Evolutionary conservation across 2,113 vertebrate species (phyloP).

Genomic region (Sorex araneus): DNA sequence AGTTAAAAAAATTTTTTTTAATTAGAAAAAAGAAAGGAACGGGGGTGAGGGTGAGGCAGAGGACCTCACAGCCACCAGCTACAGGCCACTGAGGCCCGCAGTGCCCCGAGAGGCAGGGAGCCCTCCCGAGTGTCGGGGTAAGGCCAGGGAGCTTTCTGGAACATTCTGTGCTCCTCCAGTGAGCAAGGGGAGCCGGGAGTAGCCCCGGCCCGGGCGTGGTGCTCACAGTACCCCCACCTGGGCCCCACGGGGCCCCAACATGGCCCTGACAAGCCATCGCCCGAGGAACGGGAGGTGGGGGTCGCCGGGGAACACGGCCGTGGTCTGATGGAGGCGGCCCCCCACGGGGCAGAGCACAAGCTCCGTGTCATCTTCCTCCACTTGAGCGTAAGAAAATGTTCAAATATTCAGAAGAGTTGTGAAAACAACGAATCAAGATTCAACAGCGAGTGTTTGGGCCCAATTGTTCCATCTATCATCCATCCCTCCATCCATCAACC

Average conservation of each 20-base stretch:
- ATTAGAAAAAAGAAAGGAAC: too few species aligned
- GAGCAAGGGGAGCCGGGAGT: background rate
- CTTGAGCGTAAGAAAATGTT: background rate
- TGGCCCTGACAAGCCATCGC: background rate
- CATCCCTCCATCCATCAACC: background rate
- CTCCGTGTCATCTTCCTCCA: background rate
- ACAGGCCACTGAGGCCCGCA: too few species aligned
- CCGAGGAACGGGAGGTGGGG: background rate
- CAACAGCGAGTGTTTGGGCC: background rate
- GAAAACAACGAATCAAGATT: background rate
- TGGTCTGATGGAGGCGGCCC: too few species aligned
- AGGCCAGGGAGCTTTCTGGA: background rate
- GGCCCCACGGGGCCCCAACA: too few species aligned
- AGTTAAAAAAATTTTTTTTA: too few species aligned
- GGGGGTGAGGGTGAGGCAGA: too few species aligned
- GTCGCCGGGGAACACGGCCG: background rate
- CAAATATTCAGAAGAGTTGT: constrained; percentile 28
- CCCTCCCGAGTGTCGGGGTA: too few species aligned
- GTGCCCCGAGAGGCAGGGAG: too few species aligned
- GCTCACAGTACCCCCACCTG: too few species aligned
- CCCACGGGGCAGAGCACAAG: background rate
- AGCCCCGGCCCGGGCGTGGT: too few species aligned
- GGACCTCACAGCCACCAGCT: too few species aligned
- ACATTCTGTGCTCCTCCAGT: background rate
- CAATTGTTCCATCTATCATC: background rate